Conservation (phyloP, 2,888 invertebrate genomes). For the Leucophora obtusa region DNA sequence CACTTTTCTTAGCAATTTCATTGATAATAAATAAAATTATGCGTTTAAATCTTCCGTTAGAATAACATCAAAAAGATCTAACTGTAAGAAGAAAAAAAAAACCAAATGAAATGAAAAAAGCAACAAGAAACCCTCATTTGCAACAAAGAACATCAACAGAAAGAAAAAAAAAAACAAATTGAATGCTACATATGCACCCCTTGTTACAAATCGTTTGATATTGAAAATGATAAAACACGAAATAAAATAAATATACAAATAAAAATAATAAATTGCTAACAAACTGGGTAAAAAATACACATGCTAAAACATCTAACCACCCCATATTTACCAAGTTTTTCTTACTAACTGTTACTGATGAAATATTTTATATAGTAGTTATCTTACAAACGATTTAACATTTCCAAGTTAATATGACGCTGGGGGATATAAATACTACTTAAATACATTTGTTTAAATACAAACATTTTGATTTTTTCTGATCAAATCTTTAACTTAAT, state of each 20-base stretch:
- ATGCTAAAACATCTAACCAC: not conserved
- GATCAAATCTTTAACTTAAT: not conserved
- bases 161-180: not conserved
- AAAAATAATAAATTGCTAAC: constrained; percentile 32
- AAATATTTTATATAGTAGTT: not conserved
- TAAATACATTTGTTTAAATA: constrained; percentile 12
- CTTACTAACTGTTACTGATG: not conserved
- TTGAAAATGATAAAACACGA: constrained; percentile 31
- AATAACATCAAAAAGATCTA: constrained; percentile 46
- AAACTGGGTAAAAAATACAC: constrained; percentile 20
- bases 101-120: constrained; percentile 1
- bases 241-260: constrained; percentile 35
- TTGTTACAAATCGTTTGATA: constrained; percentile 52
- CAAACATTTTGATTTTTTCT: constrained; percentile 52
- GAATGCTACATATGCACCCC: constrained; percentile 24
- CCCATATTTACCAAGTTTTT: not conserved
- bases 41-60: constrained; percentile 40
- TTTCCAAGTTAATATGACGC: constrained; percentile 69
- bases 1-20: constrained; percentile 38
- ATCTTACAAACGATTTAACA: constrained; percentile 75
- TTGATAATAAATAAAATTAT: constrained; percentile 51
- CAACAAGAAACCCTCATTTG: not conserved
- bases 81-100: constrained; percentile 1
- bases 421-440: constrained; percentile 70
- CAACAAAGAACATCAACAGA: not conserved